Base-by-base conservation (phyloP, 2,888 invertebrate species). In the Stictocephala bisonia region DNA sequence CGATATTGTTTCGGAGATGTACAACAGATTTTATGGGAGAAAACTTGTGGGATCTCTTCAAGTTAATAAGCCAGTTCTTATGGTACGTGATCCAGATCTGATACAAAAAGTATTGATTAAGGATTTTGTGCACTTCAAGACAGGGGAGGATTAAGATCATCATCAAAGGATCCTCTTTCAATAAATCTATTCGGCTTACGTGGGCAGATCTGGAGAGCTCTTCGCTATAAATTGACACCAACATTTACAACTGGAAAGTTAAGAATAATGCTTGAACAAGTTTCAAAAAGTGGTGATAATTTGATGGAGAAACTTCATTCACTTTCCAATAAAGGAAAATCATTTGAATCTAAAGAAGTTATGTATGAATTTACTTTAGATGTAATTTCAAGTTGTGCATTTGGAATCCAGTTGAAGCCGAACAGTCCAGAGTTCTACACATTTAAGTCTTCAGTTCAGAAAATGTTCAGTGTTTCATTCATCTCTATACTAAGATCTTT, bases 161-260 rank as follows among this genome's bases (percentile, higher is more conserved):
- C 76, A 41, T n/a, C n/a, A 44, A 41, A 41, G 3, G 82, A 84
- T 67, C 81, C 84, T 0, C 74, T 85, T 0, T 80, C 80, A 2
- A 81, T 80, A 0, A 82, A 84, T 72, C 78, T 85, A 11, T 83
- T 87, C 71, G 81, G 84, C 0, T 75, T 85, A 66, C 84, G 83
- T 69, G 86, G 85, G 73, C 84, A 85, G 0, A 83, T 84, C 1
- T 89, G 88, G 89, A 18, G 71, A 79, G 82, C 81, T 40, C 77
- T 86, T 11, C 81, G 89, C 22, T 78, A 83, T 0, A 86, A 86
- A 74, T 80, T 88, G 24, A 85, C 86, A 0, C 87, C 88, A 0
- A 85, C 86, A 0, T 85, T 88, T 77, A 86, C 87, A 0, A 83
- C 85, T 0, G 86, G 86, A 18, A 88, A 88, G 80, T 79, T 89